Evolutionary conservation across 2,888 invertebrate genomes (phyloP).

Genomic region (Plebejus argus): DNA sequence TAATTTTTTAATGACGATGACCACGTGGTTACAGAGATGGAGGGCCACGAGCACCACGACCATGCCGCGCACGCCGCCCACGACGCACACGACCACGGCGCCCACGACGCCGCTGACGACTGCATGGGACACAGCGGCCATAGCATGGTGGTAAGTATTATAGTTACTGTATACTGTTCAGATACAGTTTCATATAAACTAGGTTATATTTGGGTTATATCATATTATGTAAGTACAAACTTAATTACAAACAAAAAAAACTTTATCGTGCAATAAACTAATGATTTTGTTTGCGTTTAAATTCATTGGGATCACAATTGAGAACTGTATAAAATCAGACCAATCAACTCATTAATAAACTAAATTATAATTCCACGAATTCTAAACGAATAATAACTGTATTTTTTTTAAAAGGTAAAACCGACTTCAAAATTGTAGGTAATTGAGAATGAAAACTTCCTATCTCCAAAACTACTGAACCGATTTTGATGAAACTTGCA

Average conservation of each 20-base stretch:
- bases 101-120: conserved; percentile 43
- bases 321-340: neutral
- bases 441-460: too few species aligned
- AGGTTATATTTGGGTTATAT: too few species aligned
- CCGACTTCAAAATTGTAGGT: too few species aligned
- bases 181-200: too few species aligned
- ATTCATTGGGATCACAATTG: neutral
- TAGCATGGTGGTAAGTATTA: conserved; percentile 60
- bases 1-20: too few species aligned
- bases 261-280: neutral
- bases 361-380: too few species aligned
- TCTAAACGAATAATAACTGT: too few species aligned
- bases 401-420: neutral
- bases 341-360: too few species aligned
- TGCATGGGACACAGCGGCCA: conserved; percentile 47
- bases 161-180: too few species aligned
- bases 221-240: too few species aligned
- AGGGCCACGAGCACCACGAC: conserved; percentile 47
- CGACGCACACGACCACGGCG: conserved; percentile 44
- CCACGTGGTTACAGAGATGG: conserved; percentile 45
- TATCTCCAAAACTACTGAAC: too few species aligned
- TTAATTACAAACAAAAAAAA: neutral
- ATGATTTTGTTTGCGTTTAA: neutral
- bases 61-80: conserved; percentile 42
- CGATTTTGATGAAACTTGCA: too few species aligned